Percentiles rank a stretch among this genome's conserved stretches.
Evolutionary conservation across 37 sponge, comb jelly and placozoan species (phyloP).

Genomic region (Oscarella lobularis): DNA sequence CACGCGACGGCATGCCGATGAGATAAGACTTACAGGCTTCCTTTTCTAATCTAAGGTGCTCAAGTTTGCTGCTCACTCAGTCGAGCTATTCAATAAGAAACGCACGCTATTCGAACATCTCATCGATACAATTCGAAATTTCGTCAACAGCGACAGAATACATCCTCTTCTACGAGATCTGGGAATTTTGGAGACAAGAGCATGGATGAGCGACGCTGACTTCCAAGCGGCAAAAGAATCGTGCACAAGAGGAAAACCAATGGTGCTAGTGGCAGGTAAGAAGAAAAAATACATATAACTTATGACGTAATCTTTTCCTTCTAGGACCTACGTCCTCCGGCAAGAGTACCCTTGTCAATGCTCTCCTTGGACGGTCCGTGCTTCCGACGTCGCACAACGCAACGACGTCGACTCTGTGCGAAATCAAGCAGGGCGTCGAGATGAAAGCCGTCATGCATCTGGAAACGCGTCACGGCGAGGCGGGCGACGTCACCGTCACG

Average conservation of each 20-base stretch:
- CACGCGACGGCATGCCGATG: no score
- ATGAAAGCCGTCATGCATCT: not conserved
- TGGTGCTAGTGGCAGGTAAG: not conserved
- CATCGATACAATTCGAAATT: no score
- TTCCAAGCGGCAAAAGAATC: not conserved
- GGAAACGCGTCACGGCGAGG: not conserved
- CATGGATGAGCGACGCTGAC: not conserved
- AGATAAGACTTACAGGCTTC: no score
- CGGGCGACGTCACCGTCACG: no score
- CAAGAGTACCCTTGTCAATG: not conserved
- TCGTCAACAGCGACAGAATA: no score
- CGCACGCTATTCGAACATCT: no score
- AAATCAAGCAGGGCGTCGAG: not conserved
- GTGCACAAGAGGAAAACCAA: not conserved
- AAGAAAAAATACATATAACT: no score
- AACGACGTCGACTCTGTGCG: not conserved
- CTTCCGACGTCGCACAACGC: not conserved
- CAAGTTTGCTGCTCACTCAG: no score
- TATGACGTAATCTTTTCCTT: not conserved
- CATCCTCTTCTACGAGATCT: no score
- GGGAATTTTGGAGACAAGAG: no score
- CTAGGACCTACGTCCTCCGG: not conserved
- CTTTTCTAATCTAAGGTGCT: no score
- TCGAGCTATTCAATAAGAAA: no score
- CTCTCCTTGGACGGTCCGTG: not conserved